These are phyloP conservation scores for Carassius carassius DNA, from an alignment of 2,113 vertebrate genomes.

Conservation along the genomic window DNA sequence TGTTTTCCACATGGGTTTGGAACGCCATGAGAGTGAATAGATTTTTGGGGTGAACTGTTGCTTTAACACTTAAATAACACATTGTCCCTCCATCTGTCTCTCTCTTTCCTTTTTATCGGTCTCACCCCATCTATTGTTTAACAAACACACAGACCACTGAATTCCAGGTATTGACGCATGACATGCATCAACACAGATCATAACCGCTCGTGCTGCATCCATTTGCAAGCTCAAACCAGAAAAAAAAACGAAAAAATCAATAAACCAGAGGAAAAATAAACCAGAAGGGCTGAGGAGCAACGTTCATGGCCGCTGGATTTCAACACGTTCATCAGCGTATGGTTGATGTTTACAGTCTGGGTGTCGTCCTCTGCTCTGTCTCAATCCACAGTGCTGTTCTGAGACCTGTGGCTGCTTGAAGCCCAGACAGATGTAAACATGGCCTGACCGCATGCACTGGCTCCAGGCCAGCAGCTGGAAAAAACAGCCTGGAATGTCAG, in stretches of 20 bases:
- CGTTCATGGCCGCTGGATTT: conserved; percentile 37
- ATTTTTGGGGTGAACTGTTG: not conserved
- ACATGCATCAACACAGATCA: conserved; percentile 28
- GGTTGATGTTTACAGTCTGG: conserved; percentile 51
- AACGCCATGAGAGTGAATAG: not conserved
- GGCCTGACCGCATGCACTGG: conserved; percentile 55
- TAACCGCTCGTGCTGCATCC: not conserved
- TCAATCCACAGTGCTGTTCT: conserved; percentile 25
- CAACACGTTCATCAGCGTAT: conserved; percentile 49
- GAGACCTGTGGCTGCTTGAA: conserved; percentile 44
- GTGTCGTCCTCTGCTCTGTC: conserved; percentile 46
- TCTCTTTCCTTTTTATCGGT: not conserved
- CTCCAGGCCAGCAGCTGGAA: conserved; percentile 50
- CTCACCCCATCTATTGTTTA: not conserved
- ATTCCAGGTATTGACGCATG: conserved; percentile 2
- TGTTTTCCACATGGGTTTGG: not conserved
- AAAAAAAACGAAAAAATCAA: conserved; percentile 4
- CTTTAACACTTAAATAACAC: conserved; percentile 16
- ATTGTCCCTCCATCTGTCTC: not conserved
- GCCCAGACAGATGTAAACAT: conserved; percentile 67
- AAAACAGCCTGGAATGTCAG: conserved; percentile 52
- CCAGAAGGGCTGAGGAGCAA: conserved; percentile 10
- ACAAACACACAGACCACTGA: conserved; percentile 6
- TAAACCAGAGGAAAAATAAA: conserved; percentile 46
- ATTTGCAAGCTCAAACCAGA: conserved; percentile 7